These are phyloP conservation scores for Nebria brevicollis DNA, from an alignment of 2,888 invertebrate species.

Conservation along the genomic window DNA sequence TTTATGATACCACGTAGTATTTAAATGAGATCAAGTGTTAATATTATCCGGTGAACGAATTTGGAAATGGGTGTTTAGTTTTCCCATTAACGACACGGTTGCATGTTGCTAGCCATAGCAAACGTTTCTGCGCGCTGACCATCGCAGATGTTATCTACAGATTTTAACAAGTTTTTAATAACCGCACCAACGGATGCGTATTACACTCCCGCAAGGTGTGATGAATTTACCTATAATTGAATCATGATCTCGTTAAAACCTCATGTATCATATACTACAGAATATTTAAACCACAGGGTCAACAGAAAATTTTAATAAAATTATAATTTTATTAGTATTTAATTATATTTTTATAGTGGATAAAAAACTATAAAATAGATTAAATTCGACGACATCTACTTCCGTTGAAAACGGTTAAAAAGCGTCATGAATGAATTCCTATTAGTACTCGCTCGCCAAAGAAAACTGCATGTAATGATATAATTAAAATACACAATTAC, in stretches of 20 bases:
- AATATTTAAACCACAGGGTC: no score
- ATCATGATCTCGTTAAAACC: neutral
- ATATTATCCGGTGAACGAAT: constrained; percentile 5
- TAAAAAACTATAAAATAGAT: no score
- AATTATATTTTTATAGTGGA: no score
- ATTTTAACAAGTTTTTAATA: constrained; percentile 39
- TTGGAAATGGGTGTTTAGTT: constrained; percentile 35
- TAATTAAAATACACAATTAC: neutral
- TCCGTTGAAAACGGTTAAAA: no score
- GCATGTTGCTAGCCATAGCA: constrained; percentile 12
- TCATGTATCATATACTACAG: no score
- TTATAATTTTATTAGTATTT: no score
- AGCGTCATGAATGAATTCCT: no score
- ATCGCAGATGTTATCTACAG: constrained; percentile 27
- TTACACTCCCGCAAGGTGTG: constrained; percentile 12
- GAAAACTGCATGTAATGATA: no score
- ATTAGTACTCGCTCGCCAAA: no score
- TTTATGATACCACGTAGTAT: constrained; percentile 30
- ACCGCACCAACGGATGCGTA: constrained; percentile 29
- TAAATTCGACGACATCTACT: no score
- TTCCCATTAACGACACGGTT: constrained; percentile 29
- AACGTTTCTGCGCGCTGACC: constrained; percentile 9
- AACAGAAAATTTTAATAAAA: no score
- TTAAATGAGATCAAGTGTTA: constrained; percentile 34
- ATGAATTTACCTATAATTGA: constrained; percentile 9